Evolutionary conservation across 2,888 invertebrate species (phyloP).

Genomic region (Melangyna quadrimaculata): DNA sequence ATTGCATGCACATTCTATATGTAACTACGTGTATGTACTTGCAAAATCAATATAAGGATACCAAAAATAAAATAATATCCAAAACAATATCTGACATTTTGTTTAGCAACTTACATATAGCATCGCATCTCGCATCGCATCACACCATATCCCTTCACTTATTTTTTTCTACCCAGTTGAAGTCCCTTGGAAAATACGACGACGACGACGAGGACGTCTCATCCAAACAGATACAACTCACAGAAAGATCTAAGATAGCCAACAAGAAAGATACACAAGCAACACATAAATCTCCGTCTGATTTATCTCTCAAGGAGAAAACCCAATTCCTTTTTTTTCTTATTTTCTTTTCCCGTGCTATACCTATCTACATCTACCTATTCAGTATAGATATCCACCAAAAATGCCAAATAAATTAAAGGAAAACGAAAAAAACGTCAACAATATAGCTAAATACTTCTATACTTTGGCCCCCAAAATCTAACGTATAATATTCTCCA

Average conservation of each 20-base stretch:
- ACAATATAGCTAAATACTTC: no score
- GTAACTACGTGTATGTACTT: no score
- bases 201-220: slow-evolving; percentile 29
- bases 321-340: slow-evolving; percentile 55
- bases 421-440: slow-evolving; percentile 50
- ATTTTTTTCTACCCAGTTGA: not conserved
- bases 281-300: slow-evolving; percentile 73
- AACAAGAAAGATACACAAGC: slow-evolving; percentile 69
- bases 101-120: slow-evolving; percentile 12
- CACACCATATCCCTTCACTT: not conserved
- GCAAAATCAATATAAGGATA: slow-evolving; percentile 44
- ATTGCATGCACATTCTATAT: no score
- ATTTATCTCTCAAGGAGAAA: slow-evolving; percentile 72
- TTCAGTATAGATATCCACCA: not conserved
- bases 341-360: not conserved
- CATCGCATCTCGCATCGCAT: not conserved
- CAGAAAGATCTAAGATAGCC: slow-evolving; percentile 57
- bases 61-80: slow-evolving; percentile 24
- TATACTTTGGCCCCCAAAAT: slow-evolving; percentile 43
- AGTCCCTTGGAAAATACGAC: not conserved
- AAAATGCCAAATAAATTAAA: slow-evolving; percentile 47
- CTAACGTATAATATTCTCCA: slow-evolving; percentile 52
- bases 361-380: not conserved
- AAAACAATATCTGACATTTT: slow-evolving; percentile 42
- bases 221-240: slow-evolving; percentile 56